A percentile compares a stretch with the other conserved stretches of the same genome.
phyloP scores from a whole-genome alignment of 2,797 vertebrate species.

The Balearica regulorum region DNA sequence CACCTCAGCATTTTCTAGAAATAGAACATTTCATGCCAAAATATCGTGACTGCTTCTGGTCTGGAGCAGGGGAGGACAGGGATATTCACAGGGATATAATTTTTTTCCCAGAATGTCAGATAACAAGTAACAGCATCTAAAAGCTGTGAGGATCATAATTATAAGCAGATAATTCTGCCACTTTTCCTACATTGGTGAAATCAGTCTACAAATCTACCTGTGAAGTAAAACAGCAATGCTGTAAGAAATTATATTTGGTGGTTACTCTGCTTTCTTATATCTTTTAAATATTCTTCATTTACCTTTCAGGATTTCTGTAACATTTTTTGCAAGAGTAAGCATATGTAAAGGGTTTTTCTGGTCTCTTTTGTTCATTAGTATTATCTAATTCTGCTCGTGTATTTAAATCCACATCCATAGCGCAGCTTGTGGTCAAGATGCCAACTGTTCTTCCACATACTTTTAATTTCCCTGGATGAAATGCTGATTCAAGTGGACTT shows the following conservation, averaged over 20 bases:
- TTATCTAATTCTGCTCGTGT: neutral
- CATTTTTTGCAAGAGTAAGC: neutral
- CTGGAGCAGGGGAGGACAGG: neutral
- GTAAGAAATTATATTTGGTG: neutral
- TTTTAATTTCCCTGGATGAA: slow-evolving; percentile 41
- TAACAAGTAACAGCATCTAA: neutral
- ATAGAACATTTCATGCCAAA: neutral
- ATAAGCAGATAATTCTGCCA: neutral
- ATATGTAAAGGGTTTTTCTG: neutral
- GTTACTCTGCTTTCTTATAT: neutral
- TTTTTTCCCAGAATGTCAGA: neutral
- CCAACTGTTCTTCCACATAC: neutral
- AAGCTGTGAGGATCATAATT: neutral
- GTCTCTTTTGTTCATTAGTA: neutral
- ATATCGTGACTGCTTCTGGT: neutral
- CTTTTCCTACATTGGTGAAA: neutral
- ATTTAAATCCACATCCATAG: neutral
- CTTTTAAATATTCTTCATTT: neutral
- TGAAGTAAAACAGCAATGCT: neutral
- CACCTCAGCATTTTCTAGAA: neutral
- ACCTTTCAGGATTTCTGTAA: neutral
- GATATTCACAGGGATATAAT: neutral
- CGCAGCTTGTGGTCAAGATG: neutral
- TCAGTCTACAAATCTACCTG: neutral
- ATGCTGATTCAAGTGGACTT: slow-evolving; percentile 47